Conservation (phyloP, 2,888 invertebrate genomes). For the Prostheceraeus crozeri region DNA sequence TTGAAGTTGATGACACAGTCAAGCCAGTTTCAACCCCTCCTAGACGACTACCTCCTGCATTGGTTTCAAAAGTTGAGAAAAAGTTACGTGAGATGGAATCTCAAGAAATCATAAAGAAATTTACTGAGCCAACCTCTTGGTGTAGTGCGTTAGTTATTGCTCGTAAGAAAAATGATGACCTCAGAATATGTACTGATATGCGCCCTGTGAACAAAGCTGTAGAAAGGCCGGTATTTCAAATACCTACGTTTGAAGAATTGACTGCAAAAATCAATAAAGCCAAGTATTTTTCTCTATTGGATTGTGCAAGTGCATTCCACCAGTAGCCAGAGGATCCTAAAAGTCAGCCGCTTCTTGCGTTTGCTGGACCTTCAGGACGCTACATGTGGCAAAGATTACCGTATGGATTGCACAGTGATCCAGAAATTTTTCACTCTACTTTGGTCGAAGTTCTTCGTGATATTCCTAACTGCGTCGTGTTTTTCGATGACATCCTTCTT, state of each 20-base stretch:
- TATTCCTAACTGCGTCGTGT: too few species aligned
- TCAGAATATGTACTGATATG: background rate
- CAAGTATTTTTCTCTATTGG: constrained; percentile 1
- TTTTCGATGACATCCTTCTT: background rate
- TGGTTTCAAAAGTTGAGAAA: too few species aligned
- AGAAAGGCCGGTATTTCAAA: background rate
- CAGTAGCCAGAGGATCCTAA: background rate
- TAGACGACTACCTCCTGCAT: too few species aligned
- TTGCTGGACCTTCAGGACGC: background rate
- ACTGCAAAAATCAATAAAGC: background rate
- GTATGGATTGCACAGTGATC: background rate
- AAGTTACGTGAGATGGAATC: background rate
- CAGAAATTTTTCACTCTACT: too few species aligned
- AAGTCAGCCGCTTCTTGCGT: background rate
- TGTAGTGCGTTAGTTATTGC: background rate
- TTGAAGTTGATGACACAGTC: too few species aligned
- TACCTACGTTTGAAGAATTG: background rate
- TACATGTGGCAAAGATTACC: background rate
- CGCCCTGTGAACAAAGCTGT: background rate
- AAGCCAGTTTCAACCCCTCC: too few species aligned
- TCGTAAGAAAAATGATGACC: background rate
- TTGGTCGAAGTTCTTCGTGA: too few species aligned
- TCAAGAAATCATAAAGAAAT: background rate
- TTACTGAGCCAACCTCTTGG: background rate
- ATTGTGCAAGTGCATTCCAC: background rate